Base-by-base conservation (phyloP, 2,797 vertebrate genomes). In the Dromococcyx pavoninus region DNA sequence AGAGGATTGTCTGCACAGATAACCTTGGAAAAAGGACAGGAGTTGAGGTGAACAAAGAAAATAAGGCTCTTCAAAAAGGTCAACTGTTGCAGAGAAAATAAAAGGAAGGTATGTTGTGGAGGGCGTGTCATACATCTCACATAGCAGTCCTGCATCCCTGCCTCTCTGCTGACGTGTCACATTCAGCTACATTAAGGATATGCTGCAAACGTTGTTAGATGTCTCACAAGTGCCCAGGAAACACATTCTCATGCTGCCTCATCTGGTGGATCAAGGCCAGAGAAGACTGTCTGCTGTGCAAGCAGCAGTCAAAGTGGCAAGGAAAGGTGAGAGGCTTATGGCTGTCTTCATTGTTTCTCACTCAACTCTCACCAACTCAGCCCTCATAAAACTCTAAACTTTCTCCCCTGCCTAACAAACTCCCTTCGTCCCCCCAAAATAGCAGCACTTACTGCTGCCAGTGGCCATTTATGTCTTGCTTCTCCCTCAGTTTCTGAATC, bases 291-390 rank as follows among this genome's bases (percentile, higher is more conserved):
- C 32, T 50, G 75, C 44, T n/a, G 44, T 25, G 54, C 33, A 43
- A 7, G 2, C 21, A 39, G 61, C 32, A 77, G 58, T 23, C 35
- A 50, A 51, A 78, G 64, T 3, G 22, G 25, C 76, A 77, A 61
- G 0, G 0, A 25, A 32, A 73, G 37, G 35, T 37, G 32, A 56
- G 28, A 25, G 73, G 15, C 25, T 91, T 65, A 39, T 0, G 0
- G 37, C 66, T 81, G 44, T 51, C 44, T 65, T 32, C 50, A 65
- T 54, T 1, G 0, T 30, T 56, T 72, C 37, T 37, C 16, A 6
- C 32, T 72, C 41, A 77, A 7, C 33, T 56, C 41, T 61, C 46
- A 66, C 46, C n/a, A 87, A 6, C 33, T 71, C 53, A 60, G 57
- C 18, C 33, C 39, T 44, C 62, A 66, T 62, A 69, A 75, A 62